Conservation (phyloP, 1,140 invertebrate species). For the Habropoda laboriosa region DNA sequence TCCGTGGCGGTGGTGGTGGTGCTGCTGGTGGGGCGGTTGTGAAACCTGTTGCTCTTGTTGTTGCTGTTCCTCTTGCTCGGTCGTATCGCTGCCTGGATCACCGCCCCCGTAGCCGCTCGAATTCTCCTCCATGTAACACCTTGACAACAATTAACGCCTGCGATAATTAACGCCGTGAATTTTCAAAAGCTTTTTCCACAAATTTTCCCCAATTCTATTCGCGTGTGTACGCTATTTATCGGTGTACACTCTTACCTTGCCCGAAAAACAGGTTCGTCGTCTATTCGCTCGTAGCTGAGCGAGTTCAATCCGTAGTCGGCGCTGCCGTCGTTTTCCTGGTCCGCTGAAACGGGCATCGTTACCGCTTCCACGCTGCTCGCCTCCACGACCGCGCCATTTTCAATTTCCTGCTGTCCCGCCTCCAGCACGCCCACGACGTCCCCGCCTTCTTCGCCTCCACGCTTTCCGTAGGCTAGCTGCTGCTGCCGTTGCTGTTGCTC, state of each 20-base stretch:
- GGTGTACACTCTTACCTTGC: constrained; percentile 61
- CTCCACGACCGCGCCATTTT: constrained; percentile 78
- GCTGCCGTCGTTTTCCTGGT: constrained; percentile 56
- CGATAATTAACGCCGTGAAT: not conserved
- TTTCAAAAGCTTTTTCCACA: not conserved
- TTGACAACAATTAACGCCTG: constrained; percentile 20
- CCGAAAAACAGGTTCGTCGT: constrained; percentile 63
- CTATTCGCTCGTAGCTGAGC: constrained; percentile 64
- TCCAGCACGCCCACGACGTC: constrained; percentile 78
- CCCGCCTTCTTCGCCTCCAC: constrained; percentile 74
- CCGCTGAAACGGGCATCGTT: constrained; percentile 51
- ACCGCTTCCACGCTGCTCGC: constrained; percentile 63
- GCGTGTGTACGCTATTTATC: too few species aligned
- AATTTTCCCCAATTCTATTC: too few species aligned
- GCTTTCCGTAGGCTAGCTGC: constrained; percentile 70
- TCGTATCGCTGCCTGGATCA: constrained; percentile 5
- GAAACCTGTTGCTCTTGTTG: constrained; percentile 64
- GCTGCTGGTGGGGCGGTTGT: constrained; percentile 56
- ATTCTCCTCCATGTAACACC: constrained; percentile 52
- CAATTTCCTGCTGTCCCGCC: constrained; percentile 79
- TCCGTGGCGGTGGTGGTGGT: constrained; percentile 47
- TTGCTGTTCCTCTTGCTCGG: constrained; percentile 56
- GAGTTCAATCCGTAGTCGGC: constrained; percentile 62
- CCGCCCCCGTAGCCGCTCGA: constrained; percentile 52
- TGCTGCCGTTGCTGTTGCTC: constrained; percentile 31